Percentiles rank a stretch among this genome's conserved stretches.
Evolutionary conservation across 92 coral and sea anemone species (phyloP).

Genomic region (Actinernus sp.): DNA sequence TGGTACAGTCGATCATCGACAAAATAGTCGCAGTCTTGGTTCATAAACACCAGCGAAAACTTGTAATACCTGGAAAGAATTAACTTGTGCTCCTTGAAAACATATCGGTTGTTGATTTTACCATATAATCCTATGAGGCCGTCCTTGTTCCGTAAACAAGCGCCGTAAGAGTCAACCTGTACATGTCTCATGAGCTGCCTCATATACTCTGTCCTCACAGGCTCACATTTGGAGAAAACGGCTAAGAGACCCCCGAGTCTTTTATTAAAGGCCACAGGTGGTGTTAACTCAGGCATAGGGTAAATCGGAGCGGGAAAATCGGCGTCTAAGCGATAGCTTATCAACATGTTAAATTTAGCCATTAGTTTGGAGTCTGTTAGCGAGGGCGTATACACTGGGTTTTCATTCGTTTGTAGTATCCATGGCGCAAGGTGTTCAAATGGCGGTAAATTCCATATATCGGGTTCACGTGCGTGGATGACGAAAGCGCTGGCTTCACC

Average conservation of each 20-base stretch:
- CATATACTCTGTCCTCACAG: slow-evolving; percentile 87
- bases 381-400: slow-evolving; percentile 90
- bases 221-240: slow-evolving; percentile 91
- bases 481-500: slow-evolving; percentile 93
- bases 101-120: slow-evolving; percentile 59
- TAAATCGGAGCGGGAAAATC: slow-evolving; percentile 97
- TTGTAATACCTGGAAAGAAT: slow-evolving; percentile 81
- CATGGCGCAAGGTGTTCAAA: slow-evolving; percentile 88
- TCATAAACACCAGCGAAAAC: slow-evolving; percentile 90
- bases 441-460: slow-evolving; percentile 90
- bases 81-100: slow-evolving; percentile 83
- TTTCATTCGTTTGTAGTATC: slow-evolving; percentile 96
- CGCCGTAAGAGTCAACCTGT: slow-evolving; percentile 86
- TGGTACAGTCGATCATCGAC: slow-evolving; percentile 90
- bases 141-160: slow-evolving; percentile 78
- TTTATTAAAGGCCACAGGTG: slow-evolving; percentile 81
- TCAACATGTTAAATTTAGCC: slow-evolving; percentile 85
- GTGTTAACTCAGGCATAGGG: slow-evolving; percentile 78
- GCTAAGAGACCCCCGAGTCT: slow-evolving; percentile 77
- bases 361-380: slow-evolving; percentile 63
- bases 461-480: slow-evolving; percentile 90
- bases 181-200: slow-evolving; percentile 85
- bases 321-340: slow-evolving; percentile 90
- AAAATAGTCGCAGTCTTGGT: slow-evolving; percentile 96
- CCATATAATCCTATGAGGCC: slow-evolving; percentile 82